Evolutionary conservation across 2,113 vertebrate species (phyloP).

Genomic region (Carassius gibelio): DNA sequence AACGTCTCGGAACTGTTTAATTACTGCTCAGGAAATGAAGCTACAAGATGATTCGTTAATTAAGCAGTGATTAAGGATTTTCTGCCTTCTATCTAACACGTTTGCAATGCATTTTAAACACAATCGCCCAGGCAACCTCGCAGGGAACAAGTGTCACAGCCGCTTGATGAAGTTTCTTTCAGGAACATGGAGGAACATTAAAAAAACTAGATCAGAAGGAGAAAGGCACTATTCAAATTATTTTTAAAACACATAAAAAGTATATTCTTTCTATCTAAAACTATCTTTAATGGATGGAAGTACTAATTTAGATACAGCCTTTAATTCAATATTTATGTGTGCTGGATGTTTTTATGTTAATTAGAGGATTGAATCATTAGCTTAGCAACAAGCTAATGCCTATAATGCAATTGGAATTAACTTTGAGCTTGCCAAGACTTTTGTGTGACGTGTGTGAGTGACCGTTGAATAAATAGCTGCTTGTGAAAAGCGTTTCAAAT

Average conservation of each 20-base stretch:
- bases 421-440: background rate
- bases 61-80: slow-evolving; percentile 86
- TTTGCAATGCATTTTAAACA: slow-evolving; percentile 83
- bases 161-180: slow-evolving; percentile 77
- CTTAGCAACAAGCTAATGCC: slow-evolving; percentile 7
- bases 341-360: background rate
- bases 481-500: background rate
- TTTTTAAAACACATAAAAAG: background rate
- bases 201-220: background rate
- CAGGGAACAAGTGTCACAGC: slow-evolving; percentile 77
- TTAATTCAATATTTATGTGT: background rate
- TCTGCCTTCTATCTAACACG: slow-evolving; percentile 80
- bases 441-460: background rate
- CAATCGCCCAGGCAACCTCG: slow-evolving; percentile 75
- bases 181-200: slow-evolving; percentile 61
- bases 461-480: background rate
- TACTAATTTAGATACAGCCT: background rate
- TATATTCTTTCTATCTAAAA: background rate
- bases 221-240: background rate
- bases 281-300: background rate
- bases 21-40: slow-evolving; percentile 83
- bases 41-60: slow-evolving; percentile 87
- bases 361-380: background rate
- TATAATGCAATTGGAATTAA: background rate
- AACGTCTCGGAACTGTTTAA: slow-evolving; percentile 83